Evolutionary conservation across 2,888 invertebrate species (phyloP).

Genomic region (Sinhomidia bicolor): DNA sequence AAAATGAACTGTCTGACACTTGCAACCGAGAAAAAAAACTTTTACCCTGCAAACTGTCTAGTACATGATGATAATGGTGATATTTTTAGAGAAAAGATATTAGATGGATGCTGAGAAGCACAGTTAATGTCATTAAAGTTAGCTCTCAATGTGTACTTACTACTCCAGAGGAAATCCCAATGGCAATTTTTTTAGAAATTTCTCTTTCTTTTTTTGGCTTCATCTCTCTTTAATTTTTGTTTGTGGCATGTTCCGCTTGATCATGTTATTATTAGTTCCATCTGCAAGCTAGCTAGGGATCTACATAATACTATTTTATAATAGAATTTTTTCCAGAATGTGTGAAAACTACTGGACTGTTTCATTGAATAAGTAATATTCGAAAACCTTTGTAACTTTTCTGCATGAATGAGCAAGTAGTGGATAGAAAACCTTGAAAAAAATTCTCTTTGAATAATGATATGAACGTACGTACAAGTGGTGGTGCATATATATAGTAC

Average conservation of each 20-base stretch:
- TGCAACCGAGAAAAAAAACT: background rate
- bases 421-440: constrained; percentile 21
- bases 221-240: too few species aligned
- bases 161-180: background rate
- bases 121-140: constrained; percentile 17
- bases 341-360: background rate
- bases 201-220: background rate
- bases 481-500: too few species aligned
- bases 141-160: background rate
- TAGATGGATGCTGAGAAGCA: background rate
- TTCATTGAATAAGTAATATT: too few species aligned
- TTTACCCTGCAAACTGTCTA: background rate
- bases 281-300: background rate
- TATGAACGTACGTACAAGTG: constrained; percentile 23
- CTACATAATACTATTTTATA: constrained; percentile 1
- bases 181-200: constrained; percentile 9
- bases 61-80: background rate
- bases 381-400: background rate
- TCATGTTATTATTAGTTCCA: constrained; percentile 38
- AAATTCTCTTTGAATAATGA: background rate
- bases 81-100: background rate
- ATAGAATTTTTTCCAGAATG: background rate
- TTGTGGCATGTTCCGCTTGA: background rate
- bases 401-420: background rate
- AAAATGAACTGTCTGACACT: constrained; percentile 36